Evolutionary conservation across 2,113 vertebrate species (phyloP), one percentile per base, ranked within the genome.

Genomic region (Proteles cristata): DNA sequence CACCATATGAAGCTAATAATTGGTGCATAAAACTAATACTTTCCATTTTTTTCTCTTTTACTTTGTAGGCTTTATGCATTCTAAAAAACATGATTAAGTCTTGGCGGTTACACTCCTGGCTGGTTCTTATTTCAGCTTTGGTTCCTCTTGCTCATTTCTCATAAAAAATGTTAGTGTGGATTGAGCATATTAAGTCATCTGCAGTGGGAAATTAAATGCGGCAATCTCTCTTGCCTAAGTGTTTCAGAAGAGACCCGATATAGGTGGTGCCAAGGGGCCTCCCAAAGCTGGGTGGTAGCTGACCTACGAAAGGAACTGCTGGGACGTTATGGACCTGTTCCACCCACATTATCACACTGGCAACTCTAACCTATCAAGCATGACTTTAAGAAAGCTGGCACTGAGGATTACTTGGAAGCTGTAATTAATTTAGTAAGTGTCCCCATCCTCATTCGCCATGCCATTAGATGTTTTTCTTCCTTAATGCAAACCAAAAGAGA

Each of bases 141-240:
- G 7, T 68, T 94, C 71, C 80, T 95, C 39, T 94, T 94, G n/a
- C 45, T 95, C 39, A 61, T 87, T 77, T 97, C 79, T 96, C 79
- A 74, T 48, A 82, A 76, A 87, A 86, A 35, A 12, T 74, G 33
- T 25, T 31, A 26, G 2, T 55, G 11, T 86, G 16, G 15, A 77
- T 65, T 90, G 71, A 87, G 17, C 81, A 26, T 65, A 71, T 86
- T 48, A 77, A 95, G 31, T 76, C 35, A 68, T 0, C 0, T 58
- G 25, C 63, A 61, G 33, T 25, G 31, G 8, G 55, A 85, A 53
- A n/a, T 84, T 81, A 48, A 90, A 26, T 23, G 19, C n/a, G 58
- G 3, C 11, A 71, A 73, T 83, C 88, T 35, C 23, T 92, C 35
- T 86, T 66, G 10, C 87, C 53, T 28, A 17, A 10, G 11, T 33